phyloP scores from a whole-genome alignment of 2,797 vertebrate genomes.

The Sphenodon punctatus region DNA sequence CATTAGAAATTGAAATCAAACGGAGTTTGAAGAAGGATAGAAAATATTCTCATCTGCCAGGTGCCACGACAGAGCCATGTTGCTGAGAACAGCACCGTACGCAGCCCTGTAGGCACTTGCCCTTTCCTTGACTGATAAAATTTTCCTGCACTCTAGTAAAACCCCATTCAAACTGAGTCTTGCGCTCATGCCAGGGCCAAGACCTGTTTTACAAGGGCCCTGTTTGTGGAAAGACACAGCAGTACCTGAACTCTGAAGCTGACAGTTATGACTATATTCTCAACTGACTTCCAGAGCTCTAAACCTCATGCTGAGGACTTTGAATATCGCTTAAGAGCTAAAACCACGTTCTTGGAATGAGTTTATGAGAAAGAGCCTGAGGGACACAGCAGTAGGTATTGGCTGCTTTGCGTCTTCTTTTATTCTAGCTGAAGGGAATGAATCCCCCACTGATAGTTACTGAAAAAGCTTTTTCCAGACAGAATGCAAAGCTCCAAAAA shows the following conservation, averaged over 20 bases:
- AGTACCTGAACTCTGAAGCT: constrained; percentile 51
- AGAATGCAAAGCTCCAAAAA: neutral
- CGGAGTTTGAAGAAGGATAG: neutral
- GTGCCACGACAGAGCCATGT: neutral
- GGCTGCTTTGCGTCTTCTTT: neutral
- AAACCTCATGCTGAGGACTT: constrained; percentile 57
- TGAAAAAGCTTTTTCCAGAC: constrained; percentile 3
- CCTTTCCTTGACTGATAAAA: neutral
- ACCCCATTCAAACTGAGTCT: constrained; percentile 52
- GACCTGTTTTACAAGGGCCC: constrained; percentile 34
- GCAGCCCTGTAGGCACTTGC: neutral
- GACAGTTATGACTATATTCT: constrained; percentile 54
- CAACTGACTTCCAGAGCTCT: constrained; percentile 48
- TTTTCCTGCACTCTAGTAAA: constrained; percentile 25
- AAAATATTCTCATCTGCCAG: neutral
- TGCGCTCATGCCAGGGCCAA: constrained; percentile 38
- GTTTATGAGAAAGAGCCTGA: constrained; percentile 26
- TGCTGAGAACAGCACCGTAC: neutral
- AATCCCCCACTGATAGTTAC: neutral
- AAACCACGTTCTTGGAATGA: constrained; percentile 49
- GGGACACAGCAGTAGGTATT: neutral
- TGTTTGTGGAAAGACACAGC: constrained; percentile 48
- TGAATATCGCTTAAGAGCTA: constrained; percentile 57
- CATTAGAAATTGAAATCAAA: neutral
- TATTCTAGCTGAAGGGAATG: neutral